A percentile compares a stretch with the other conserved stretches of the same genome.
Evolutionary conservation across 2,888 invertebrate species (phyloP).

Genomic region (Cosmia trapezina): DNA sequence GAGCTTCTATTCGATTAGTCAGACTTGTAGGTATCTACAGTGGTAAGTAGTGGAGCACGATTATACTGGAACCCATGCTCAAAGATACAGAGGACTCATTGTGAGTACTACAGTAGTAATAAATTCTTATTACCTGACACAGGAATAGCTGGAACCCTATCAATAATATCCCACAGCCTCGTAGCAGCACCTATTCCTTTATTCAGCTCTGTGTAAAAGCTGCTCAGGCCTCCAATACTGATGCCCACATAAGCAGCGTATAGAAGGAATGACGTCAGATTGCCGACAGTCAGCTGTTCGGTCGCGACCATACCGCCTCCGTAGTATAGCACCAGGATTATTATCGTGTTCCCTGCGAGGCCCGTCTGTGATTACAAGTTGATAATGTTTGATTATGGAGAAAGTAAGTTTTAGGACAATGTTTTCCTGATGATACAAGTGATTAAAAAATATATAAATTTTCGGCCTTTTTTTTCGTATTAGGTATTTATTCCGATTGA

Average conservation of each 20-base stretch:
- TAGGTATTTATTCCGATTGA: no score
- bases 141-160: conserved; percentile 94
- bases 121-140: conserved; percentile 89
- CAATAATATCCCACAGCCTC: conserved; percentile 97
- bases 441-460: no score
- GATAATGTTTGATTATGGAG: conserved; percentile 19
- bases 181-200: conserved; percentile 97
- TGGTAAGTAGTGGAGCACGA: background rate
- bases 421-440: no score
- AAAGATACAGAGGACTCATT: background rate
- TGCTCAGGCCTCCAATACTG: conserved; percentile 96
- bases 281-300: conserved; percentile 95
- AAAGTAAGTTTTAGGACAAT: background rate
- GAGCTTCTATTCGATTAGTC: background rate
- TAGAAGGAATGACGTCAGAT: conserved; percentile 97
- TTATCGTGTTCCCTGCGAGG: conserved; percentile 96
- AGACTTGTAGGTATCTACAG: background rate
- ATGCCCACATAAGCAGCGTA: conserved; percentile 98
- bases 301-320: conserved; percentile 97
- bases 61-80: background rate
- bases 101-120: background rate
- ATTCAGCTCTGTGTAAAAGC: conserved; percentile 98
- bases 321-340: conserved; percentile 97
- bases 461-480: no score
- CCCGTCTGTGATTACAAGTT: conserved; percentile 91